These are phyloP conservation scores for Agrochola macilenta DNA, from an alignment of 2,888 invertebrate species.

Conservation along the genomic window DNA sequence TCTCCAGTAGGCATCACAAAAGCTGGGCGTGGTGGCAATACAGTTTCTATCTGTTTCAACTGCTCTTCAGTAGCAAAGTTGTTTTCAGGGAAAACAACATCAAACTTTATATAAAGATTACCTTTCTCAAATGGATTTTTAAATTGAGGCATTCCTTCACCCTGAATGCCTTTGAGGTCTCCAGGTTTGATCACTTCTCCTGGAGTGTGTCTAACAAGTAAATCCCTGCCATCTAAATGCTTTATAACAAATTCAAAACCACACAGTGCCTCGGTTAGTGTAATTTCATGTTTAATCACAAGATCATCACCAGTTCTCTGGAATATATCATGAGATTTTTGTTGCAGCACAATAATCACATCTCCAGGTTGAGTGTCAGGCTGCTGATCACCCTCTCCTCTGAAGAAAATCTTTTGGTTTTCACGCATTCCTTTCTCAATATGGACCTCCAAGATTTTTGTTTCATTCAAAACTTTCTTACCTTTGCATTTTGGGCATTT, in stretches of 20 bases:
- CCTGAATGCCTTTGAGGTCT: slow-evolving; percentile 93
- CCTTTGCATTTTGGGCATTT: slow-evolving; percentile 96
- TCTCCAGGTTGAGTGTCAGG: slow-evolving; percentile 97
- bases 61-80: slow-evolving; percentile 93
- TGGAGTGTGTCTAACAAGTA: slow-evolving; percentile 94
- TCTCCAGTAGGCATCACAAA: slow-evolving; percentile 94
- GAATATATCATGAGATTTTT: slow-evolving; percentile 95
- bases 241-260: slow-evolving; percentile 96
- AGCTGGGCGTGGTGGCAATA: slow-evolving; percentile 93
- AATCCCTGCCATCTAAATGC: slow-evolving; percentile 96
- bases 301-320: slow-evolving; percentile 94
- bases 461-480: slow-evolving; percentile 95
- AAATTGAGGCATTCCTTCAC: slow-evolving; percentile 97
- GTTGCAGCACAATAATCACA: slow-evolving; percentile 96
- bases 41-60: slow-evolving; percentile 92
- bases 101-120: slow-evolving; percentile 96
- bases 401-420: slow-evolving; percentile 95
- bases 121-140: slow-evolving; percentile 97
- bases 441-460: slow-evolving; percentile 96
- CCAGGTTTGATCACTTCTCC: slow-evolving; percentile 97
- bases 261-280: slow-evolving; percentile 97
- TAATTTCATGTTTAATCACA: slow-evolving; percentile 93
- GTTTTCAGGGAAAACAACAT: slow-evolving; percentile 95
- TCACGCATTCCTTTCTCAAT: slow-evolving; percentile 97
- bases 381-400: slow-evolving; percentile 97